phyloP scores from a whole-genome alignment of 2,888 invertebrate species.

The Girardia tigrina region DNA sequence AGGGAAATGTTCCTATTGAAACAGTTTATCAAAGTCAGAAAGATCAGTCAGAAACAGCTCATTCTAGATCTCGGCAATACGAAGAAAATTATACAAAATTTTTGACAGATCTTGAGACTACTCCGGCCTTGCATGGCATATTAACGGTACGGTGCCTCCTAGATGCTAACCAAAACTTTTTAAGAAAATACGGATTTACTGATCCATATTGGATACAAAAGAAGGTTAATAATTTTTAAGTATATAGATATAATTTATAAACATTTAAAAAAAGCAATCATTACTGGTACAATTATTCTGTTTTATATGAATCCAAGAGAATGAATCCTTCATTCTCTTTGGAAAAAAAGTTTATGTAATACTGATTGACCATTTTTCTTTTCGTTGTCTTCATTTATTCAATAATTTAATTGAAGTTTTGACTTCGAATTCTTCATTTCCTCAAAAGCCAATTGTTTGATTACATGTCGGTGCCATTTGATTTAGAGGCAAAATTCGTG shows the following conservation, averaged over 20 bases:
- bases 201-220: constrained; percentile 58
- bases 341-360: too few species aligned
- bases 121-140: constrained; percentile 60
- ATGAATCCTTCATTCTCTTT: too few species aligned
- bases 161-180: constrained; percentile 70
- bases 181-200: constrained; percentile 75
- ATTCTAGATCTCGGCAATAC: constrained; percentile 39
- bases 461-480: too few species aligned
- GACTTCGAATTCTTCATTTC: too few species aligned
- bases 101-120: constrained; percentile 37
- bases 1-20: background rate
- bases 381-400: too few species aligned
- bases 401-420: too few species aligned
- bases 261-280: too few species aligned
- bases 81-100: constrained; percentile 11
- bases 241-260: background rate
- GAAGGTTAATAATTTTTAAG: background rate
- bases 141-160: constrained; percentile 75
- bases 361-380: too few species aligned
- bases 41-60: constrained; percentile 60
- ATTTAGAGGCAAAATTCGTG: too few species aligned
- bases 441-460: too few species aligned
- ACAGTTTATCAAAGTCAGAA: constrained; percentile 62
- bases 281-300: too few species aligned
- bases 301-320: too few species aligned